Evolutionary conservation across 2,888 invertebrate genomes (phyloP).

Genomic region (Phragmatobia fuliginosa): DNA sequence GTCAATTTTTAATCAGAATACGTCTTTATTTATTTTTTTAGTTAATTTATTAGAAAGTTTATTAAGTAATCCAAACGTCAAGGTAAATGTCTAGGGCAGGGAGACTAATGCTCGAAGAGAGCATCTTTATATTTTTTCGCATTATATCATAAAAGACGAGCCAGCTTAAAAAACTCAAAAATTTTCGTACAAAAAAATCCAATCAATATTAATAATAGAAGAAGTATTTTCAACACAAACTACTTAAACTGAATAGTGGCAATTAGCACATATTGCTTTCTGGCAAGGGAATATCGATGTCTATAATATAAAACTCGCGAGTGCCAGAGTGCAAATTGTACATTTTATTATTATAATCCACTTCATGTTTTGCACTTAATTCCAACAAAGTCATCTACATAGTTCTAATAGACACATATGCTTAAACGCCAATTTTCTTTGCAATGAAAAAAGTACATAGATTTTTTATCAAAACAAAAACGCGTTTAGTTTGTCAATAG

Average conservation of each 20-base stretch:
- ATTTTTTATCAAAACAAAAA: not conserved
- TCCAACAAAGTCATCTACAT: not conserved
- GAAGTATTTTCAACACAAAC: not conserved
- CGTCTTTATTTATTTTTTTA: not conserved
- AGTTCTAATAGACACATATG: not conserved
- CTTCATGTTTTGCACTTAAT: too few relatives aligned
- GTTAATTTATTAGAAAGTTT: slow-evolving; percentile 9
- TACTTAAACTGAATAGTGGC: not conserved
- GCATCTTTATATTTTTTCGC: slow-evolving; percentile 67
- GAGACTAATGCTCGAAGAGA: slow-evolving; percentile 65
- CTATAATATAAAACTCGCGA: not conserved
- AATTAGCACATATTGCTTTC: too few relatives aligned
- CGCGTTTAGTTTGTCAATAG: not conserved
- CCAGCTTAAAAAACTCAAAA: slow-evolving; percentile 3
- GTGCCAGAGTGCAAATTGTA: not conserved
- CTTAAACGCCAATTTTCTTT: not conserved
- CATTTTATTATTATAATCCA: too few relatives aligned
- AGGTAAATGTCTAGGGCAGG: slow-evolving; percentile 64
- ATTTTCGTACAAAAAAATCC: too few relatives aligned
- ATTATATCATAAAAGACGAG: slow-evolving; percentile 21
- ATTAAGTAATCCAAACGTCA: slow-evolving; percentile 50
- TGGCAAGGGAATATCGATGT: not conserved
- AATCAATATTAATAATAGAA: too few relatives aligned
- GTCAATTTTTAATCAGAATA: not conserved
- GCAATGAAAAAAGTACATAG: not conserved